phyloP scores from a whole-genome alignment of 2,113 vertebrate genomes.

The Monarcha castaneiventris region DNA sequence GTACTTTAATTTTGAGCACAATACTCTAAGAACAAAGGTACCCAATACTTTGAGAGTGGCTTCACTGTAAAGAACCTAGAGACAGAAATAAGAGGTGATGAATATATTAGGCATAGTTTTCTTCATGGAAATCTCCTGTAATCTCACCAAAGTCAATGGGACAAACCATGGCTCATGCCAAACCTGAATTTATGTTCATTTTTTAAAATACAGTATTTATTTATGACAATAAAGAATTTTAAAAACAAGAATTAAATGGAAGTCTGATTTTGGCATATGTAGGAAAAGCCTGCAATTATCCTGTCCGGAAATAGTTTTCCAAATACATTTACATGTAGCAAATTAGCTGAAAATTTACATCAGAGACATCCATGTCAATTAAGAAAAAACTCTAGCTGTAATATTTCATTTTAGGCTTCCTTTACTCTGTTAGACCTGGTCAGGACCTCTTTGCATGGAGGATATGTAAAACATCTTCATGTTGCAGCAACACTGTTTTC shows the following conservation, averaged over 20 bases:
- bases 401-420: not conserved
- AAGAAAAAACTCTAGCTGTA: not conserved
- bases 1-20: constrained; percentile 26
- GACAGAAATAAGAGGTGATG: not conserved
- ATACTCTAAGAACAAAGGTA: not conserved
- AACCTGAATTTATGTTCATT: not conserved
- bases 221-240: not conserved
- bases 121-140: not conserved
- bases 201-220: not conserved
- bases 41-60: not conserved
- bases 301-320: not conserved
- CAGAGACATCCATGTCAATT: not conserved
- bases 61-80: not conserved
- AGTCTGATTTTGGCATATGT: not conserved
- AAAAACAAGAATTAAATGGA: not conserved
- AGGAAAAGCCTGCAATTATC: not conserved
- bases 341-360: not conserved
- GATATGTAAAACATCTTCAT: not conserved
- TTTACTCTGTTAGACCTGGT: not conserved
- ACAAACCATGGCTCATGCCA: not conserved
- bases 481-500: not conserved
- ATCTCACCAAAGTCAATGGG: not conserved
- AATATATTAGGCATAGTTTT: not conserved
- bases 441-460: not conserved
- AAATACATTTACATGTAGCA: not conserved